Evolutionary conservation across 2,888 invertebrate genomes (phyloP).

Genomic region (Caenorhabditis sp.): DNA sequence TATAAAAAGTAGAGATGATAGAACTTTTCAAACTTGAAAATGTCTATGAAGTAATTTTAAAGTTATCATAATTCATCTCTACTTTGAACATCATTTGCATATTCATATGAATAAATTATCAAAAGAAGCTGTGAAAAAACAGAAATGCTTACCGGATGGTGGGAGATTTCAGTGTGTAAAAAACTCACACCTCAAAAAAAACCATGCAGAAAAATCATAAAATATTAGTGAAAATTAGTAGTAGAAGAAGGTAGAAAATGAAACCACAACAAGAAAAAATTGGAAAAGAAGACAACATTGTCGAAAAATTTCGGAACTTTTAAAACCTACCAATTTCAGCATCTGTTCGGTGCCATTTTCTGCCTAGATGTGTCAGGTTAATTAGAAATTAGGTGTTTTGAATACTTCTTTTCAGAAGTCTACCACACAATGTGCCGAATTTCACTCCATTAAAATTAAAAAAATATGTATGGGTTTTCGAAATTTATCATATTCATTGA

Average conservation of each 20-base stretch:
- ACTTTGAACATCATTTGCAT: not conserved
- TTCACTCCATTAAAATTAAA: not conserved
- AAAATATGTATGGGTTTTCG: too few species aligned
- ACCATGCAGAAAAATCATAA: not conserved
- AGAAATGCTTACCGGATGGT: not conserved
- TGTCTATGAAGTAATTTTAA: not conserved
- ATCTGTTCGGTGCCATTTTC: constrained; percentile 58
- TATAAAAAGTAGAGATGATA: too few species aligned
- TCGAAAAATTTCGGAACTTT: not conserved
- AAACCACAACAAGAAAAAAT: not conserved
- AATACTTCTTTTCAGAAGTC: constrained; percentile 11
- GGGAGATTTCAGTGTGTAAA: not conserved
- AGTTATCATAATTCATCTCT: too few species aligned
- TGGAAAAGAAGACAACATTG: constrained; percentile 4
- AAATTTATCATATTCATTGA: not conserved
- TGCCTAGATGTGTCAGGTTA: constrained; percentile 36
- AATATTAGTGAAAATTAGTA: not conserved
- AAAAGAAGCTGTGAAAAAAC: not conserved
- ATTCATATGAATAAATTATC: not conserved
- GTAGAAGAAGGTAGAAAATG: not conserved
- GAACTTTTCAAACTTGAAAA: too few species aligned
- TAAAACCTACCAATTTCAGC: constrained; percentile 48
- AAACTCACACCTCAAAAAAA: not conserved
- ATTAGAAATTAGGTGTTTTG: too few species aligned
- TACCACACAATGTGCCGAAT: constrained; percentile 34